A percentile compares a stretch with the other conserved stretches of the same genome.
Evolutionary conservation across 2,797 vertebrate genomes (phyloP).

Genomic region (Rhinichthys osculus): DNA sequence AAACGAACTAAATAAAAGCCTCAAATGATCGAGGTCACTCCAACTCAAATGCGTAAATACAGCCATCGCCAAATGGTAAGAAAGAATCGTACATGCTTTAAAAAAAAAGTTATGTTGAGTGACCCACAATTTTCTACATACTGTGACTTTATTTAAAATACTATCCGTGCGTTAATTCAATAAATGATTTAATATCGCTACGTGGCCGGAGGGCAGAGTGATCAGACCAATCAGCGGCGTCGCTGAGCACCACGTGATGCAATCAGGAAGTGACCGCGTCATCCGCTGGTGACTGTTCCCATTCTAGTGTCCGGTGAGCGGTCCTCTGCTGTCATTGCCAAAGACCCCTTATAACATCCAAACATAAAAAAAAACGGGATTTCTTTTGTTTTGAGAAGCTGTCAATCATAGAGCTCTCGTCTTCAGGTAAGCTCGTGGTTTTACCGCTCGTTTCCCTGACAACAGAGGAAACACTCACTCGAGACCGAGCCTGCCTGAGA

Average conservation of each 20-base stretch:
- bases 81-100: too few relatives aligned
- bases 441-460: background rate
- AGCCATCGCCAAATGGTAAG: too few relatives aligned
- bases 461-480: background rate
- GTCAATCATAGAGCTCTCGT: background rate
- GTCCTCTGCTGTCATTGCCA: background rate
- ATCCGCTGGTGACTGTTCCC: too few relatives aligned
- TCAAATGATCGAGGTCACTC: too few relatives aligned
- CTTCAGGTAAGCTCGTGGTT: slow-evolving; percentile 6
- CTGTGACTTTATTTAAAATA: too few relatives aligned
- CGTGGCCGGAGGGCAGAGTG: background rate
- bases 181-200: too few relatives aligned
- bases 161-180: too few relatives aligned
- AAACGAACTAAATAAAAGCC: too few relatives aligned
- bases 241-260: background rate
- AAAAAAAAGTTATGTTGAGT: too few relatives aligned
- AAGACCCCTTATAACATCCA: background rate
- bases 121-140: too few relatives aligned
- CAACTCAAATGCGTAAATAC: too few relatives aligned
- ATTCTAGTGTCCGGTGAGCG: background rate
- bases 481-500: background rate
- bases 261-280: background rate
- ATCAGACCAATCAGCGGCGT: background rate
- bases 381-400: background rate
- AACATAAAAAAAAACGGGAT: background rate